A percentile compares a stretch with the other conserved stretches of the same genome.
Evolutionary conservation across 2,113 vertebrate species (phyloP).

Genomic region (Camelus dromedarius): DNA sequence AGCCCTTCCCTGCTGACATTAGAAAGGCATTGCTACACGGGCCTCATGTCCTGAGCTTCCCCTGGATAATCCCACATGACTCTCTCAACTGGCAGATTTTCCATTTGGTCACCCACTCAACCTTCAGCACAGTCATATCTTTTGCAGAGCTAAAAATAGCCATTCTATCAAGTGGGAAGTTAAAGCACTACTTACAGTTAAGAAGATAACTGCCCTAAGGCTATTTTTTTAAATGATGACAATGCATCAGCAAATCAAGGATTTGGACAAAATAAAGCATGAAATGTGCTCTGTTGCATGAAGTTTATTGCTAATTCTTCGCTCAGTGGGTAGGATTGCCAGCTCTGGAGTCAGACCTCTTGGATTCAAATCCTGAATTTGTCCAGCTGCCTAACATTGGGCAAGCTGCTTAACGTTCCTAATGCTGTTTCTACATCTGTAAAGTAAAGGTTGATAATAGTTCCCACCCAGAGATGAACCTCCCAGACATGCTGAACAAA

Average conservation of each 20-base stretch:
- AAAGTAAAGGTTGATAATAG: not conserved
- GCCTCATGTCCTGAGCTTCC: constrained; percentile 67
- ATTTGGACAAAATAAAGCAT: constrained; percentile 26
- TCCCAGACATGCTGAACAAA: not conserved
- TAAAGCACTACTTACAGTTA: constrained; percentile 51
- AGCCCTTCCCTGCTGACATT: constrained; percentile 53
- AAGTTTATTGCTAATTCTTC: not conserved
- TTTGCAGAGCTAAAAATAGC: constrained; percentile 74
- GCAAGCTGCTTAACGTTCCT: not conserved
- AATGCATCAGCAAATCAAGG: not conserved
- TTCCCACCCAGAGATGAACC: not conserved
- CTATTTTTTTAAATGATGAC: not conserved
- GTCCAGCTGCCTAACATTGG: not conserved
- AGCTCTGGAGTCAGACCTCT: not conserved
- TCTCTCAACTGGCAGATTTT: constrained; percentile 66
- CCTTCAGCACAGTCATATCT: constrained; percentile 67
- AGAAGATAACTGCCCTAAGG: not conserved
- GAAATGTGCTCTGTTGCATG: not conserved
- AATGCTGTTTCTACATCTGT: not conserved
- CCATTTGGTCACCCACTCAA: constrained; percentile 76
- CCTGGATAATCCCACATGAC: constrained; percentile 50
- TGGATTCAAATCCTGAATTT: constrained; percentile 35
- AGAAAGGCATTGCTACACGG: constrained; percentile 47
- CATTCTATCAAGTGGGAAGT: constrained; percentile 13
- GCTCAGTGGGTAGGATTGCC: not conserved